Conservation (phyloP, 2,888 invertebrate species). For the Aleiodes leptofemur region DNA sequence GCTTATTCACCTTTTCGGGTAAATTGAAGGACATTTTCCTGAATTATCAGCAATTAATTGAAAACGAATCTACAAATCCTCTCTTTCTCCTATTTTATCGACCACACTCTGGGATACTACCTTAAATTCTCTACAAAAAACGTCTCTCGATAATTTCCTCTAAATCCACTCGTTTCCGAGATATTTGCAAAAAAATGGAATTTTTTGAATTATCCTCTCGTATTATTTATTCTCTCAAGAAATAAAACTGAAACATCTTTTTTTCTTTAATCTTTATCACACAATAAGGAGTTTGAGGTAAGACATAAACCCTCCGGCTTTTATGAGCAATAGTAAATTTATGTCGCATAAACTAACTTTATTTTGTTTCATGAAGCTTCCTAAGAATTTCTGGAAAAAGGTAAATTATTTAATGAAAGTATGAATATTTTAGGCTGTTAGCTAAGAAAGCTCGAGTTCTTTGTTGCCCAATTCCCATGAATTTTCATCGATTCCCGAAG, state of each 20-base stretch:
- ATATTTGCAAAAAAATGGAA: not conserved
- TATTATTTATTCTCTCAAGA: not conserved
- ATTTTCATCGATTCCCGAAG: not conserved
- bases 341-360: slow-evolving; percentile 1
- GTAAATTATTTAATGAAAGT: slow-evolving; percentile 14
- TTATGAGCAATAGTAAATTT: slow-evolving; percentile 4
- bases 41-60: no score
- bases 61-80: no score
- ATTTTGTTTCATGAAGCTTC: slow-evolving; percentile 28
- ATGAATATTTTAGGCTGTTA: not conserved
- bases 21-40: no score
- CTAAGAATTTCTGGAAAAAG: slow-evolving; percentile 37
- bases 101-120: no score
- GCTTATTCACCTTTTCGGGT: no score
- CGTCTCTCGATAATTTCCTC: no score
- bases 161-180: no score
- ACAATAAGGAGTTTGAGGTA: slow-evolving; percentile 37
- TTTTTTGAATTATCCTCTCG: not conserved
- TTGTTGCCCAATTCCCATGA: not conserved
- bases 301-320: not conserved
- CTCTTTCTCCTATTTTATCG: no score
- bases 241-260: slow-evolving; percentile 27
- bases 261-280: not conserved
- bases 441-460: not conserved
- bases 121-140: not conserved